phyloP scores from a whole-genome alignment of 2,113 vertebrate genomes.

The Syrrhaptes paradoxus region DNA sequence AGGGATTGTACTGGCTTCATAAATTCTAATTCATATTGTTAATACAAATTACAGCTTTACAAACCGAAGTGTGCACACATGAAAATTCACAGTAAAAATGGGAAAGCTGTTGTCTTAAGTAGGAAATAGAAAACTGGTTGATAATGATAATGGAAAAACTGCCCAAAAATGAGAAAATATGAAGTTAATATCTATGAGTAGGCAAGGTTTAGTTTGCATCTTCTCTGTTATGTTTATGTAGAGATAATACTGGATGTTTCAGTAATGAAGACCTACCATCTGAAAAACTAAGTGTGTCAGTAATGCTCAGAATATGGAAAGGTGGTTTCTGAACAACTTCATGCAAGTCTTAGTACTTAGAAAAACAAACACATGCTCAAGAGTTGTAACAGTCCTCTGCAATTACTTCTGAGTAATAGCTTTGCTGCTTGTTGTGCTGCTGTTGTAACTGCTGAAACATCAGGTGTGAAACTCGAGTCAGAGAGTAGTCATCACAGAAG shows the following conservation, averaged over 20 bases:
- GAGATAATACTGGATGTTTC: not conserved
- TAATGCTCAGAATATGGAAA: not conserved
- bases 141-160: not conserved
- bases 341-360: not conserved
- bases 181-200: not conserved
- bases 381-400: not conserved
- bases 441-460: not conserved
- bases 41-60: not conserved
- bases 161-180: not conserved
- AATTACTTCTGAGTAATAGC: not conserved
- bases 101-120: not conserved
- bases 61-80: rapidly evolving
- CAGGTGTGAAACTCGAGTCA: not conserved
- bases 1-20: not conserved
- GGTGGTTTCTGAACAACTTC: not conserved
- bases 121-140: not conserved
- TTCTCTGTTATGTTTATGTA: rapidly evolving
- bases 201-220: not conserved
- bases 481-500: not conserved
- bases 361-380: not conserved
- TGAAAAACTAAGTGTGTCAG: not conserved
- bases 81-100: not conserved
- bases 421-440: not conserved
- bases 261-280: not conserved
- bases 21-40: not conserved